phyloP scores from a whole-genome alignment of 2,797 vertebrate species.

The Masticophis lateralis region DNA sequence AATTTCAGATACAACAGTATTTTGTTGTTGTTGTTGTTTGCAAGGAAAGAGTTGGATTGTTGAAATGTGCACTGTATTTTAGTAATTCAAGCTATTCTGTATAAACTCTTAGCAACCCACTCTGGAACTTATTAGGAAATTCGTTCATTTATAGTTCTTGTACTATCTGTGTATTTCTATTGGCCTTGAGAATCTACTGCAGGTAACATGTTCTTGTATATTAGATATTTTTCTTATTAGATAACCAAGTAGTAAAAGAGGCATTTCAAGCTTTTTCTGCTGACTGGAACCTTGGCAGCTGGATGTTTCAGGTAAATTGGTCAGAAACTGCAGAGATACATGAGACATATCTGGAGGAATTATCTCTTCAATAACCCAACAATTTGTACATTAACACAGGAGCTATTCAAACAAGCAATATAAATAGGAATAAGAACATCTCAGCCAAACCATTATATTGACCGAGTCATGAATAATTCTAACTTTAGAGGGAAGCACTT shows the following conservation, averaged over 20 bases:
- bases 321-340: not conserved
- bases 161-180: not conserved
- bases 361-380: not conserved
- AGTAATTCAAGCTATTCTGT: not conserved
- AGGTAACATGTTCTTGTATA: not conserved
- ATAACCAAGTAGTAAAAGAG: not conserved
- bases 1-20: not conserved
- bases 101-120: not conserved
- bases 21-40: not conserved
- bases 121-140: not conserved
- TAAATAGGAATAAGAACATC: not conserved
- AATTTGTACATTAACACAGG: not conserved
- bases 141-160: not conserved
- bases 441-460: not conserved
- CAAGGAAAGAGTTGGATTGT: not conserved
- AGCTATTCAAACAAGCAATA: not conserved
- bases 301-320: not conserved
- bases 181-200: not conserved
- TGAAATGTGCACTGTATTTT: not conserved
- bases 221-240: not conserved
- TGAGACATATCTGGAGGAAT: not conserved
- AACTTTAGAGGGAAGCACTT: not conserved
- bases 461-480: not conserved
- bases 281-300: not conserved
- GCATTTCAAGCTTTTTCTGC: no score